Percentiles rank a stretch among this genome's conserved stretches.
phyloP scores from a whole-genome alignment of 2,113 vertebrate species.

The Barbus barbus region DNA sequence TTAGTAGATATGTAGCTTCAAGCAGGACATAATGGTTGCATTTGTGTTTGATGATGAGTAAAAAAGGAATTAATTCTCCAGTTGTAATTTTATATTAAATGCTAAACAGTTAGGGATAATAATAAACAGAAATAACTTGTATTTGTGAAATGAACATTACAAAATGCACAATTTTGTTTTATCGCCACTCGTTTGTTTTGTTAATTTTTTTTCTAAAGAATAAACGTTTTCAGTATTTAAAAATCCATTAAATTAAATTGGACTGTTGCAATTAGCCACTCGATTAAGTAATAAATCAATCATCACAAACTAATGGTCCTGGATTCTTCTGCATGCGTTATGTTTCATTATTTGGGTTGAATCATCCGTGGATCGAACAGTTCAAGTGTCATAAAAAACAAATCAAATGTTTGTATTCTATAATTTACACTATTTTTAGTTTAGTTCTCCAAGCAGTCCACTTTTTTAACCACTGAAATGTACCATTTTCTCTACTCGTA shows the following conservation, averaged over 20 bases:
- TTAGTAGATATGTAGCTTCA: too few relatives aligned
- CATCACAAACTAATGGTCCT: background rate
- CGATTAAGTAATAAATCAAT: constrained; percentile 1
- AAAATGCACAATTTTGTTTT: background rate
- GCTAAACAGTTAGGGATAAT: background rate
- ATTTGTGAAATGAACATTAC: background rate
- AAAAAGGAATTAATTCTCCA: background rate
- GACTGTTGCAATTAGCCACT: background rate
- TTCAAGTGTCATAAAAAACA: too few relatives aligned
- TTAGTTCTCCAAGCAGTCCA: too few relatives aligned
- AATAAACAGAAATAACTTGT: background rate
- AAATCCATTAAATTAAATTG: constrained; percentile 11
- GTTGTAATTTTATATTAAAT: background rate
- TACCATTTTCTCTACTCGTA: too few relatives aligned
- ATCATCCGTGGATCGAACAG: background rate
- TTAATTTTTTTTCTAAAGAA: background rate
- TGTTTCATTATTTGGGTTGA: background rate
- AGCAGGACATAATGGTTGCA: too few relatives aligned
- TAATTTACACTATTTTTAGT: too few relatives aligned
- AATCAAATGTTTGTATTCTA: too few relatives aligned
- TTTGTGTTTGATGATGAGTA: too few relatives aligned
- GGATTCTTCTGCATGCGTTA: background rate
- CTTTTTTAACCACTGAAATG: too few relatives aligned
- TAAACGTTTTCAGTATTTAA: background rate
- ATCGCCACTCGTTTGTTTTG: background rate